Evolutionary conservation across 2,888 invertebrate genomes (phyloP).

Genomic region (Leptinotarsa peninsularis): DNA sequence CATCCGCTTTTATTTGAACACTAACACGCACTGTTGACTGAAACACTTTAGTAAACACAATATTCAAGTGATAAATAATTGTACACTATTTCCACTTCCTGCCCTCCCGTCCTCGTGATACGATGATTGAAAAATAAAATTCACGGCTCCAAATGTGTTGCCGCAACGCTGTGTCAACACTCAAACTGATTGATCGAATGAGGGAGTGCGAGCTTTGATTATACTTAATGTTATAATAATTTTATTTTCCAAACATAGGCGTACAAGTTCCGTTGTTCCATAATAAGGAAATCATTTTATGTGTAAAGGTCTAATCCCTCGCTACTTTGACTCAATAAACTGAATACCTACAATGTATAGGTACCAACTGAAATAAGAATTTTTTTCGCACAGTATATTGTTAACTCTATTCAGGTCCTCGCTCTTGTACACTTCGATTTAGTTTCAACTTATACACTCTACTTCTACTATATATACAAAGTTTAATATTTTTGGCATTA

Average conservation of each 20-base stretch:
- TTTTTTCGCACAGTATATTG: too few species aligned
- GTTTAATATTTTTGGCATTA: too few species aligned
- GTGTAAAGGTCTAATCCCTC: not conserved
- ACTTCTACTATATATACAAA: too few species aligned
- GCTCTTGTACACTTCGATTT: too few species aligned
- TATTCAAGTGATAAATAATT: not conserved
- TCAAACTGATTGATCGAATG: constrained; percentile 37
- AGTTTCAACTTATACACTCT: too few species aligned
- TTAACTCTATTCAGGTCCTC: too few species aligned
- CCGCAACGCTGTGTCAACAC: not conserved
- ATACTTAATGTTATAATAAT: constrained; percentile 43
- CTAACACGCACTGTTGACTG: not conserved
- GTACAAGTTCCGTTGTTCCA: constrained; percentile 35
- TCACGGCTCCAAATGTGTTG: constrained; percentile 16
- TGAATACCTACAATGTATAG: too few species aligned
- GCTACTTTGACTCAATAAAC: not conserved
- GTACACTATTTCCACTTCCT: constrained; percentile 13
- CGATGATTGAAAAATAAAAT: constrained; percentile 35
- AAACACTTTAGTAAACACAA: not conserved
- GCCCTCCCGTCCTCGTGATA: constrained; percentile 24
- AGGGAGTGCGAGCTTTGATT: constrained; percentile 45
- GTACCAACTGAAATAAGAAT: too few species aligned
- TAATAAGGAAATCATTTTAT: constrained; percentile 33
- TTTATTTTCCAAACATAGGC: constrained; percentile 43
- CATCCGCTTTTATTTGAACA: not conserved